Base-by-base conservation (phyloP, 2,888 invertebrate species). In the Rhagonycha lutea region DNA sequence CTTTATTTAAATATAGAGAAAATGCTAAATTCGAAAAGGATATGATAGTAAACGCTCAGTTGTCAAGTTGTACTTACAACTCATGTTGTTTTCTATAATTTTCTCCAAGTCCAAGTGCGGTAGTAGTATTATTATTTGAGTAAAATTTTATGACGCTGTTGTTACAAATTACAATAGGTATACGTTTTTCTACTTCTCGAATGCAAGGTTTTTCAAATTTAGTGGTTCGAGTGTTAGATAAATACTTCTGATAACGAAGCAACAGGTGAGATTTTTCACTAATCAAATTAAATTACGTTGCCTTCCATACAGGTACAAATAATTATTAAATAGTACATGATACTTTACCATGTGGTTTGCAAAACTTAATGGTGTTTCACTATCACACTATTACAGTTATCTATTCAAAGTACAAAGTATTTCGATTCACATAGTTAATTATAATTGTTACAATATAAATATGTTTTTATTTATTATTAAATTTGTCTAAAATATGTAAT, bases 401-500 rank as follows among this genome's bases (percentile, higher is more conserved):
- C 63, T 72, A 72, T 68, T 68, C 68, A 72, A 26, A 67, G 72
- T 72, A 68, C 72, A 72, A 72, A 72, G 72, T 72, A 29, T 72
- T 72, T 14, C 14, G 26, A 68, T 28, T 28, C 67, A 60, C 60
- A 18, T 61, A 23, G 61, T 72, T 72, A 67, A 68, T 68, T 71
- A 18, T 60, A 65, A 60, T 24, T 65, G 65, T 14, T 23, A 23
- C 23, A 65, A 23, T 23, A 65, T 23, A 14, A 26, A 65, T 62
- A 62, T 62, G 11, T 18, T 18, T 47, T 47, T 47, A 47, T 47
- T 47, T 47, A n/a, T 47, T 47, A n/a, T n/a, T 47, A 47, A n/a
- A 47, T 47, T 47, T 47, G 47, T 47, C 47, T 47, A 47, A n/a
- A 47, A 47, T 8, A 47, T n/a, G 18, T 18, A 18, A 18, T 47